Conservation (phyloP, 2,113 vertebrate species). For the Rhea pennata region DNA sequence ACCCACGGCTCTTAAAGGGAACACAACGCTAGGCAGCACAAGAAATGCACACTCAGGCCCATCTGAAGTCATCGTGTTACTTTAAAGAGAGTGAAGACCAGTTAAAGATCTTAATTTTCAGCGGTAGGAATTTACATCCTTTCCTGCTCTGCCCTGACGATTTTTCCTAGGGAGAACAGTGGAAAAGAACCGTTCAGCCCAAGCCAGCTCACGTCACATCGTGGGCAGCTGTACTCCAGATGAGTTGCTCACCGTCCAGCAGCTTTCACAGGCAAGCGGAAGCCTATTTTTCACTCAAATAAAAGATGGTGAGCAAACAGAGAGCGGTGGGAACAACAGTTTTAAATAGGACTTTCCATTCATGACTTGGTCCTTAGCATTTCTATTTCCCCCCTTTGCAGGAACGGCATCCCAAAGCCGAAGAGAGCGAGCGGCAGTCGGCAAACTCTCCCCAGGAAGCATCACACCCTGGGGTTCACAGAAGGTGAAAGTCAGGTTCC, state of each 20-base stretch:
- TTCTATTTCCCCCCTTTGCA: not conserved
- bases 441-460: not conserved
- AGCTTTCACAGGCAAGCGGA: not conserved
- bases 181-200: not conserved
- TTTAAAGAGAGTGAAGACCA: not conserved
- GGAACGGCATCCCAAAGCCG: not conserved
- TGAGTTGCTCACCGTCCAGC: not conserved
- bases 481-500: not conserved
- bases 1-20: not conserved
- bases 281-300: not conserved
- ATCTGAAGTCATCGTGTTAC: not conserved
- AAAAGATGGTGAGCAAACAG: not conserved
- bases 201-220: not conserved
- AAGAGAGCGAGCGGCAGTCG: not conserved
- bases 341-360: constrained; percentile 28
- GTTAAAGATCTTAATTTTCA: not conserved
- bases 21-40: not conserved
- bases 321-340: not conserved
- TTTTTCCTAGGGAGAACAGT: not conserved
- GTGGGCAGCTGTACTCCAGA: not conserved
- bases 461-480: not conserved
- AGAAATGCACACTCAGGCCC: too few species aligned
- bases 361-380: not conserved
- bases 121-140: not conserved
- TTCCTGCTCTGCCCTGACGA: not conserved